These are phyloP conservation scores for Clinocottus analis DNA, from an alignment of 2,113 vertebrate species.

Conservation along the genomic window DNA sequence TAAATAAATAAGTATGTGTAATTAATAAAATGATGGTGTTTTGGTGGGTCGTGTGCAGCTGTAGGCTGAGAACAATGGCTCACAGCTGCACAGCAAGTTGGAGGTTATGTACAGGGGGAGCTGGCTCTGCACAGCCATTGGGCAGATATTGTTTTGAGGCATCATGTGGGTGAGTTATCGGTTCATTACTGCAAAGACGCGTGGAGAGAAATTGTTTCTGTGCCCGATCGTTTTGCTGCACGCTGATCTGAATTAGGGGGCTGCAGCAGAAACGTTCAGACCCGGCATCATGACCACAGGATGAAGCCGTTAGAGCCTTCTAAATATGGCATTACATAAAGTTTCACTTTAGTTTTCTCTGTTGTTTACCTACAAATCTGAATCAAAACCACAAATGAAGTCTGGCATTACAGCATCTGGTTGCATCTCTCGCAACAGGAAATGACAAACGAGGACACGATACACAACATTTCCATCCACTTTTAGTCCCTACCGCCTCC, in stretches of 20 bases:
- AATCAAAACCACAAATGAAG: constrained; percentile 28
- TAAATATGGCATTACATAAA: too few species aligned
- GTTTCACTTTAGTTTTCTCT: too few species aligned
- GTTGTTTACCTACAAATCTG: too few species aligned
- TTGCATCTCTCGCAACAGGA: constrained; percentile 34
- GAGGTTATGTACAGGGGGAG: background rate
- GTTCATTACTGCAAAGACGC: background rate
- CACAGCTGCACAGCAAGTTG: background rate
- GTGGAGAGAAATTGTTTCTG: background rate
- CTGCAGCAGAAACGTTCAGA: too few species aligned
- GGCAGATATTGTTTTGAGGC: constrained; percentile 5
- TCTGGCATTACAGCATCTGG: constrained; percentile 31
- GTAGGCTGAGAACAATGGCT: background rate
- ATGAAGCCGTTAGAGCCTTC: too few species aligned
- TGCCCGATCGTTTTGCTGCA: constrained; percentile 6
- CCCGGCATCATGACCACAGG: too few species aligned
- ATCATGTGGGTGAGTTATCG: background rate
- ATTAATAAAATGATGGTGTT: background rate
- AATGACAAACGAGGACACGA: constrained; percentile 49
- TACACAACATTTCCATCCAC: constrained; percentile 45
- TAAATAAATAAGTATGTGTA: constrained; percentile 16
- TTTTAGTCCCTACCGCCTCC: constrained; percentile 47
- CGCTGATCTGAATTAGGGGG: too few species aligned
- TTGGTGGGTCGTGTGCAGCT: background rate
- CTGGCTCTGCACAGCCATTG: background rate